Base-by-base conservation (phyloP, 2,888 invertebrate species). In the Cepaea hortensis region DNA sequence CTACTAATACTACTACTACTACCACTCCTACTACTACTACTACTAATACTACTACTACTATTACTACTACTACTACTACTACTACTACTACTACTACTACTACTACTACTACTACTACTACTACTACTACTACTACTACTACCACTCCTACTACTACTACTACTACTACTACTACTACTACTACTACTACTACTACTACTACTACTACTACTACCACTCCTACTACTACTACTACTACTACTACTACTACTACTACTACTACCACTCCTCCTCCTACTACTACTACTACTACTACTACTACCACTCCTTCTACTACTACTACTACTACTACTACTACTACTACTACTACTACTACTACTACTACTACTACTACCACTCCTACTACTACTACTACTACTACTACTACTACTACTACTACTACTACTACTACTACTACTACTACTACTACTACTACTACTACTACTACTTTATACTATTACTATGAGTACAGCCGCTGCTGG, bases 371-470 rank as follows among this genome's bases (percentile, higher is more conserved):
- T 35, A 35, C 35, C 1, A 35, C 35, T 18, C 1, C 65, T 18
- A 65, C 65, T 65, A 65, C 65, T 15, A 65, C 18, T 65, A 65
- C 65, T 18, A 65, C 65, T 65, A 65, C 9, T 15, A 15, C 9
- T 65, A 65, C 65, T 15, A 65, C 65, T 65, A 65, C 18, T 65
- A 65, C 18, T 15, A 65, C 18, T 65, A 65, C 65, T 18, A 65
- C 65, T 18, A 65, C 9, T 15, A 15, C 9, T 18, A 15, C 65
- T 15, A 65, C 65, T 65, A 65, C 65, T 65, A 65, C 65, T 65
- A 65, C 18, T 15, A 65, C 65, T 65, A 75, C 75, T 75, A 75
- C 75, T 18, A 75, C n/a, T 75, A 75, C 75, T 75, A n/a, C 75
- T 18, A n/a, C 18, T 35, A 35, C 35, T 35, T n/a, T n/a, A n/a